Evolutionary conservation across 2,113 vertebrate genomes (phyloP).

Genomic region (Sapayoa aenigma): DNA sequence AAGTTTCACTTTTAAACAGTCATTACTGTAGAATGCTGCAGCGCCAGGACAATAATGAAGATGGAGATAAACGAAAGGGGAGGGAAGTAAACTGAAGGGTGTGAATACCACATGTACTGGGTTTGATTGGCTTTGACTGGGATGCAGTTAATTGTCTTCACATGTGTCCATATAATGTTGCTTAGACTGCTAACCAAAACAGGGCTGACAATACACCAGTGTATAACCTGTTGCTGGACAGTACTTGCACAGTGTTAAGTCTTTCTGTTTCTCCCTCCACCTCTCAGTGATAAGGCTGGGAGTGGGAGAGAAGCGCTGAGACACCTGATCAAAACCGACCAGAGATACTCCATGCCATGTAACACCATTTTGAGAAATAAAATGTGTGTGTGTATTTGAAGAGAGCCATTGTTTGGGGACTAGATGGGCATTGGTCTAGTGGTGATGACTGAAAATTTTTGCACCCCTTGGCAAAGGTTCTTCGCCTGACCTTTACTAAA

Average conservation of each 20-base stretch:
- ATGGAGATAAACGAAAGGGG: background rate
- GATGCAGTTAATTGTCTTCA: background rate
- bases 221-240: background rate
- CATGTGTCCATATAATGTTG: background rate
- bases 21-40: background rate
- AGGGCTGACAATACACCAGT: accelerated
- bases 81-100: background rate
- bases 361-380: background rate
- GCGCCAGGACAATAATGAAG: background rate
- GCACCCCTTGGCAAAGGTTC: accelerated
- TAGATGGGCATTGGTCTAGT: background rate
- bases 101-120: background rate
- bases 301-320: background rate
- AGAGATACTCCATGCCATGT: background rate
- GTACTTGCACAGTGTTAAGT: no score
- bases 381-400: background rate
- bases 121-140: background rate
- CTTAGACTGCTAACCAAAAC: background rate
- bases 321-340: background rate
- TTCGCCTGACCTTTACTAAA: background rate
- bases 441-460: background rate
- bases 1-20: background rate
- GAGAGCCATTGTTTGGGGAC: background rate
- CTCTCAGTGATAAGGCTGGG: accelerated
- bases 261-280: background rate